Evolutionary conservation across 2,888 invertebrate genomes (phyloP).

Genomic region (Ischnus inquisitorius): DNA sequence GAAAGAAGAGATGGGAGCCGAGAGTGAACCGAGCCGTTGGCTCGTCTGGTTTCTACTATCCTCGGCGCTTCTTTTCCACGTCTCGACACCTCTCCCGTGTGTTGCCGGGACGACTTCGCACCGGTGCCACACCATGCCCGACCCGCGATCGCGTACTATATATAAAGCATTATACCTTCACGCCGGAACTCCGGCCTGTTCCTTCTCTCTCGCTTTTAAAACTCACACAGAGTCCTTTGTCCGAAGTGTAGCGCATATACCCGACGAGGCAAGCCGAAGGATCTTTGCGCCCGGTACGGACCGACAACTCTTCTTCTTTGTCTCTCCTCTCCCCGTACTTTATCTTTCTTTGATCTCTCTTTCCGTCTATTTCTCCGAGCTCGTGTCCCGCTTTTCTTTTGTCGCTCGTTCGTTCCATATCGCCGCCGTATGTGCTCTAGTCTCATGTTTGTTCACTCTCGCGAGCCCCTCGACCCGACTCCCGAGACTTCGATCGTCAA

Average conservation of each 20-base stretch:
- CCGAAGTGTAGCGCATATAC: slow-evolving; percentile 32
- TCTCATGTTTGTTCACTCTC: slow-evolving; percentile 17
- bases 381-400: slow-evolving; percentile 25
- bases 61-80: slow-evolving; percentile 25
- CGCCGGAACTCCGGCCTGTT: slow-evolving; percentile 57
- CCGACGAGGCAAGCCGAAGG: slow-evolving; percentile 52
- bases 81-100: slow-evolving; percentile 30
- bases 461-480: slow-evolving; percentile 37
- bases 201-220: slow-evolving; percentile 64
- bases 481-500: slow-evolving; percentile 32
- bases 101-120: slow-evolving; percentile 47
- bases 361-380: slow-evolving; percentile 2
- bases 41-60: slow-evolving; percentile 51
- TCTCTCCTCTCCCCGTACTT: slow-evolving; percentile 25
- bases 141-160: neutral
- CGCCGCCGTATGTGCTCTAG: slow-evolving; percentile 41
- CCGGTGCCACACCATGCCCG: slow-evolving; percentile 34
- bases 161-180: slow-evolving; percentile 18
- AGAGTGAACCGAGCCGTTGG: slow-evolving; percentile 33
- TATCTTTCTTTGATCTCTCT: slow-evolving; percentile 27
- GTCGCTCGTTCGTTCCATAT: slow-evolving; percentile 42
- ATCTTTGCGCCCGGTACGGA: slow-evolving; percentile 60
- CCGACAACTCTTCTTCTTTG: slow-evolving; percentile 36
- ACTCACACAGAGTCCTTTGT: slow-evolving; percentile 69
- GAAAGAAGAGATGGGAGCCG: slow-evolving; percentile 39